Conservation (phyloP, 2,888 invertebrate genomes). For the Hoplodrina ambigua region DNA sequence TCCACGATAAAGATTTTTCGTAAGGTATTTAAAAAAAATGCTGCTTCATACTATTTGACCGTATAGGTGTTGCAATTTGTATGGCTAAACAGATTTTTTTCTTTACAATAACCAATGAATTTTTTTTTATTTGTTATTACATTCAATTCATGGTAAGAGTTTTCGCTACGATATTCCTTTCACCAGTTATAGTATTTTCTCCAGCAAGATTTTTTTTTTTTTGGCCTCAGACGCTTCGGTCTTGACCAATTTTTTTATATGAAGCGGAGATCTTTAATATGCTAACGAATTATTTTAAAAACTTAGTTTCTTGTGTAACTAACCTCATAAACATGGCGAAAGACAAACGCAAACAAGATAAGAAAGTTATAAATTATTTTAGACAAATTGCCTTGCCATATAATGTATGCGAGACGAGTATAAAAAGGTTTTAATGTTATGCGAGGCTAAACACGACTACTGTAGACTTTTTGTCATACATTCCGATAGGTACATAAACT, state of each 20-base stretch:
- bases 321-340: slow-evolving; percentile 48
- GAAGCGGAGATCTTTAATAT: slow-evolving; percentile 12
- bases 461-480: slow-evolving; percentile 30
- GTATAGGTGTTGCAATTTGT: too few species aligned
- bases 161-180: too few species aligned
- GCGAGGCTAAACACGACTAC: slow-evolving; percentile 32
- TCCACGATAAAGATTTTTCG: too few species aligned
- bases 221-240: neutral
- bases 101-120: too few species aligned
- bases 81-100: too few species aligned
- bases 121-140: too few species aligned
- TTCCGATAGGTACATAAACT: slow-evolving; percentile 23
- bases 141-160: too few species aligned
- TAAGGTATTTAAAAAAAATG: too few species aligned
- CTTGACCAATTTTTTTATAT: slow-evolving; percentile 20
- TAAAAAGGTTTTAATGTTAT: slow-evolving; percentile 44
- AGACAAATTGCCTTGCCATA: slow-evolving; percentile 42
- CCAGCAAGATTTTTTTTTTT: too few species aligned
- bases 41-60: too few species aligned
- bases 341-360: slow-evolving; percentile 32
- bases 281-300: slow-evolving; percentile 28
- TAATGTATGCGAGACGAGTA: slow-evolving; percentile 26
- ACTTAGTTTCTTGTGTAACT: slow-evolving; percentile 31
- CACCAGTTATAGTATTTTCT: too few species aligned
- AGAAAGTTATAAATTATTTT: slow-evolving; percentile 44